Base-by-base conservation (phyloP, 2,888 invertebrate genomes). In the Leuctra nigra region DNA sequence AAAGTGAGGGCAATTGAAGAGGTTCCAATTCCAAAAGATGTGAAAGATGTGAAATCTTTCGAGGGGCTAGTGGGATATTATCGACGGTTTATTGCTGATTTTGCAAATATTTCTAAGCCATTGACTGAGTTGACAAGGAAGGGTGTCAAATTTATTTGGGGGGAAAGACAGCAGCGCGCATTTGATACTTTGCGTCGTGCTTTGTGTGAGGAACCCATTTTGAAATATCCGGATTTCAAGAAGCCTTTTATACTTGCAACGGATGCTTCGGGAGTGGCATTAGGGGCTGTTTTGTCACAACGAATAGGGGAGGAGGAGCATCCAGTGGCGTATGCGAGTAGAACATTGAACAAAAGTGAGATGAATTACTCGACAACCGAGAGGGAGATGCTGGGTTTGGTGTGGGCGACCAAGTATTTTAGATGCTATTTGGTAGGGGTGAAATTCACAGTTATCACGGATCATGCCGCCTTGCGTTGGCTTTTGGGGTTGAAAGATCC, bases 21-120 rank as follows among this genome's bases (percentile, higher is more conserved):
- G 4, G 61, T 55, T 20, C 55, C 60, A 4, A 33, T 11, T 11
- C 61, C 61, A 0, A 50, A n/a, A 13, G 58, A 52, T 4, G 55
- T 50, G 4, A 61, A 60, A 24, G 46, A 52, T 1, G 38, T 63
- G 22, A 48, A 58, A 33, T 23, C 44, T n/a, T 69, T 67, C 53
- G 20, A 69, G 1, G 68, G 65, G n/a, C 23, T 67, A 1, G 59
- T 59, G 7, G 62, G 64, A 1, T 69, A 66, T 61, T 68, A 68
- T 38, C 16, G 67, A 6, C 58, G 64, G 50, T 68, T 66, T 41
- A 66, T 67, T 18, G 24, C 38, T 6, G 53, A 63, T 1, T 66
- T 66, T 56, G 57, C 65, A 0, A 50, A 62, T 6, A 61, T 64
- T 6, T 63, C 66, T 0, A 61, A 60, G 46, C 66, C 65, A 14